These are phyloP conservation scores for Malthinus seriepunctatus DNA, from an alignment of 2,888 invertebrate species.

Conservation along the genomic window DNA sequence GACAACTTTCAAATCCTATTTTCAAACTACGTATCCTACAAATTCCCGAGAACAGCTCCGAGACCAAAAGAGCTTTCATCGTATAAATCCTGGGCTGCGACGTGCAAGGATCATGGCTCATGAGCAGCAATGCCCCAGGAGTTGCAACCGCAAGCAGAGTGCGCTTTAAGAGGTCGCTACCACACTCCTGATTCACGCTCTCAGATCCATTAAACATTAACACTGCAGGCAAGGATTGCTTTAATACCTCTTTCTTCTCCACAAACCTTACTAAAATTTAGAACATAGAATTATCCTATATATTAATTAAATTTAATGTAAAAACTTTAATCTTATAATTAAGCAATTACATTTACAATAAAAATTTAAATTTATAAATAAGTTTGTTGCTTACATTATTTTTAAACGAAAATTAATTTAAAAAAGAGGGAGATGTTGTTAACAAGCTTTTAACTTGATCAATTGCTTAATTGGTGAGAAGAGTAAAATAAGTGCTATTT, in stretches of 20 bases:
- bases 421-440: too few species aligned
- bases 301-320: slow-evolving; percentile 22
- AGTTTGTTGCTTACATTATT: too few species aligned
- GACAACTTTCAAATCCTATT: slow-evolving; percentile 27
- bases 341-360: too few species aligned
- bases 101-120: slow-evolving; percentile 31
- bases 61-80: slow-evolving; percentile 30
- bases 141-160: slow-evolving; percentile 50
- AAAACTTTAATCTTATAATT: slow-evolving; percentile 1
- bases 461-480: slow-evolving; percentile 25
- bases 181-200: slow-evolving; percentile 50
- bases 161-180: slow-evolving; percentile 46
- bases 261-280: slow-evolving; percentile 30
- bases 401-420: too few species aligned
- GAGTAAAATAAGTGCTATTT: slow-evolving; percentile 31
- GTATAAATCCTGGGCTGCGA: slow-evolving; percentile 29
- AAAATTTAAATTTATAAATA: too few species aligned
- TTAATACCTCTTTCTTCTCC: slow-evolving; percentile 32
- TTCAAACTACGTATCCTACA: slow-evolving; percentile 19
- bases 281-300: slow-evolving; percentile 21
- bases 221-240: slow-evolving; percentile 52
- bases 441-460: too few species aligned
- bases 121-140: slow-evolving; percentile 31
- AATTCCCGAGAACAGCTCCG: slow-evolving; percentile 26
- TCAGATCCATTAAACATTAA: slow-evolving; percentile 55